Conservation (phyloP, 2,888 invertebrate species). For the Nesidiocoris tenuis region DNA sequence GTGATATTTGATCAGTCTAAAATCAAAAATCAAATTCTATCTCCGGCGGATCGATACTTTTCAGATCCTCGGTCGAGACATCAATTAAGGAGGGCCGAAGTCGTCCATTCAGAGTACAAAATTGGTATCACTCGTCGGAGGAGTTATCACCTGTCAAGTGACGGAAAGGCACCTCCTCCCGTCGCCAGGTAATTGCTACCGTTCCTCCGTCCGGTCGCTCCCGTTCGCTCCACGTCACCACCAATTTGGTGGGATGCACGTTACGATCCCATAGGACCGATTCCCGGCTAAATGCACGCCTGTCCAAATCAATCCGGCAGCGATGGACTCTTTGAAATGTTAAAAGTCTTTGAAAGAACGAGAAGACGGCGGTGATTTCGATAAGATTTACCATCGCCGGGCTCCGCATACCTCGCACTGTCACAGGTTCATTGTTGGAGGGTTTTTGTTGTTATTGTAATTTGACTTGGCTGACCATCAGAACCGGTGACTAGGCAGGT, state of each 20-base stretch:
- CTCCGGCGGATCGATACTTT: no score
- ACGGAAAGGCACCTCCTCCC: not conserved
- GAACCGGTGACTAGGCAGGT: constrained; percentile 24
- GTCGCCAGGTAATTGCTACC: not conserved
- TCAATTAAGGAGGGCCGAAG: not conserved
- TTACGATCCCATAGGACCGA: not conserved
- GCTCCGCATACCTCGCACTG: constrained; percentile 7
- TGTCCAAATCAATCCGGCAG: not conserved
- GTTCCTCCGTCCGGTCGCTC: not conserved
- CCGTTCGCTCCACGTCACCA: not conserved
- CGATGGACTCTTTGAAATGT: not conserved
- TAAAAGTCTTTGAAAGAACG: not conserved
- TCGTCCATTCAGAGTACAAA: not conserved
- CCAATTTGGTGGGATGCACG: not conserved
- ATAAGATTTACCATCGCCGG: not conserved
- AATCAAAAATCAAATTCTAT: no score
- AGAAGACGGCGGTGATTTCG: not conserved
- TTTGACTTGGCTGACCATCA: constrained; percentile 37
- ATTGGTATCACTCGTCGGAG: not conserved
- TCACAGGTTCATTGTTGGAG: constrained; percentile 21
- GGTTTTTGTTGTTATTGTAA: constrained; percentile 42
- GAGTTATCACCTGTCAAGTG: not conserved
- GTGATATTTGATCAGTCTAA: no score
- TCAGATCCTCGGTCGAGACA: not conserved
- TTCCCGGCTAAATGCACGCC: not conserved